phyloP scores from a whole-genome alignment of 2,797 vertebrate species.

The Bufotes viridis region DNA sequence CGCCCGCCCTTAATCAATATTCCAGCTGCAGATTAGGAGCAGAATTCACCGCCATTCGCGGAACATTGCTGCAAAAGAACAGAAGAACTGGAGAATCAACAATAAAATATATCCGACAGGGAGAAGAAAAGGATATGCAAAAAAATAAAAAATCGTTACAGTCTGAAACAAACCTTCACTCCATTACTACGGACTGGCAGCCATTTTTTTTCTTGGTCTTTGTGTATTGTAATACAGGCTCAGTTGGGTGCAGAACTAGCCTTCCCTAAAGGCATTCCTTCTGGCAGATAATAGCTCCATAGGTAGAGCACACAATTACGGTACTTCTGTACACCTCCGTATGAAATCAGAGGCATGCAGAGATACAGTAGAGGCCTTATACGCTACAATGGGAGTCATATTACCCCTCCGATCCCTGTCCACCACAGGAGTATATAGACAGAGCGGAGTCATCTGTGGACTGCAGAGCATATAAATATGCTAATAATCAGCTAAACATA shows the following conservation, averaged over 20 bases:
- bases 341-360: no score
- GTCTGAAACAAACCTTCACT: not conserved
- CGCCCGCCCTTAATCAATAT: not conserved
- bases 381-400: no score
- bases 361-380: no score
- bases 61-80: not conserved
- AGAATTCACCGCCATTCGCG: not conserved
- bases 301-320: no score
- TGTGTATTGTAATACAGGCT: not conserved
- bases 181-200: not conserved
- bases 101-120: not conserved
- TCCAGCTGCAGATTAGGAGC: not conserved
- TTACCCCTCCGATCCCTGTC: no score
- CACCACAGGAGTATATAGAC: no score
- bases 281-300: no score
- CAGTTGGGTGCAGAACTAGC: not conserved
- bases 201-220: not conserved
- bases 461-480: no score
- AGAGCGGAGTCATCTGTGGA: no score
- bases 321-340: no score
- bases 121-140: not conserved
- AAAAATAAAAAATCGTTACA: not conserved
- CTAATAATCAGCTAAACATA: no score
- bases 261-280: not conserved
- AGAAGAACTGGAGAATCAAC: not conserved